These are phyloP conservation scores for Cathartes aura DNA, from an alignment of 2,113 vertebrate species.

Conservation along the genomic window DNA sequence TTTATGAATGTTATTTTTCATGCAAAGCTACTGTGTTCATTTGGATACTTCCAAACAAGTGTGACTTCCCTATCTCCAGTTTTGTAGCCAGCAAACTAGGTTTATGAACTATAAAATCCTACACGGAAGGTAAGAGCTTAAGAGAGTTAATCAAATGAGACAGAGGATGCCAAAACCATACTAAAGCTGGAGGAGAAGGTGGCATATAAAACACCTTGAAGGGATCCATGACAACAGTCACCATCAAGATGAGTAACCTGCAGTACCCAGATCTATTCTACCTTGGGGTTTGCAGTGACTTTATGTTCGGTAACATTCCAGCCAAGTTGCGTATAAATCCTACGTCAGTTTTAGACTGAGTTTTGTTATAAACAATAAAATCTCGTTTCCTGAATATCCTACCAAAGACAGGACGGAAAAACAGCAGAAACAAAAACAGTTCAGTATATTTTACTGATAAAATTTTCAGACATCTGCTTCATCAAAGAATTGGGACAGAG, in stretches of 20 bases:
- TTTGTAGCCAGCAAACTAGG: not conserved
- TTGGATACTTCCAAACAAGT: not conserved
- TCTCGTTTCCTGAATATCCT: conserved; percentile 11
- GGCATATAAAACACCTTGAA: not conserved
- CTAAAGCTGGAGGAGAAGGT: not conserved
- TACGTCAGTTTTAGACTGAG: not conserved
- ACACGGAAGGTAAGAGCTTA: not conserved
- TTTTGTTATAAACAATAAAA: conserved; percentile 38
- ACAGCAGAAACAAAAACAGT: not conserved
- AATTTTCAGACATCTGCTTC: not conserved
- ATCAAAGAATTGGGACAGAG: not conserved
- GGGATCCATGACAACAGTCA: not conserved
- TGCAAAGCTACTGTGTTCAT: not conserved
- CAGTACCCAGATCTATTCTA: not conserved
- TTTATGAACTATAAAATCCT: not conserved
- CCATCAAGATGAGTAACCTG: not conserved
- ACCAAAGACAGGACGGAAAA: not conserved
- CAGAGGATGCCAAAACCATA: not conserved
- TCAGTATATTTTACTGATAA: not conserved
- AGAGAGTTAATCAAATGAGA: not conserved
- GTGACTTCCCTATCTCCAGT: not conserved
- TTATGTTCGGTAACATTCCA: not conserved
- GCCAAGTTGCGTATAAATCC: conserved; percentile 24
- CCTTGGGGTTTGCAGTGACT: not conserved
- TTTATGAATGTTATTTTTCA: not conserved